A percentile compares a stretch with the other conserved stretches of the same genome.
Evolutionary conservation across 2,888 invertebrate genomes (phyloP).

Genomic region (Gisinianus flammeolus): DNA sequence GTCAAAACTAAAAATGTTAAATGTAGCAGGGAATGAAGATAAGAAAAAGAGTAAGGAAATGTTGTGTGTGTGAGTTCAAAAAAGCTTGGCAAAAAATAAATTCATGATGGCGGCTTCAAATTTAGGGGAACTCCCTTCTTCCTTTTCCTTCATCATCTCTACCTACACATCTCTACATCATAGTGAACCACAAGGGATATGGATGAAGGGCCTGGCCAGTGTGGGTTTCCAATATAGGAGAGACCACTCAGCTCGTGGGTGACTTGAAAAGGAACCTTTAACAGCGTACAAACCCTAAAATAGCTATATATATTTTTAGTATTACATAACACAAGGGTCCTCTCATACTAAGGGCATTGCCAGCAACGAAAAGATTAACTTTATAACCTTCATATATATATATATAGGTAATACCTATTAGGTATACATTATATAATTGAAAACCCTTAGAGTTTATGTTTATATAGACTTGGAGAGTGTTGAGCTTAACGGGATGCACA

Average conservation of each 20-base stretch:
- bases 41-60: constrained; percentile 5
- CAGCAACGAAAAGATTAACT: neutral
- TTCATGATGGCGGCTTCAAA: constrained; percentile 31
- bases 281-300: neutral
- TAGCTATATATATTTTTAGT: neutral
- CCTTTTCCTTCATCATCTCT: neutral
- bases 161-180: neutral
- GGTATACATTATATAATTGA: neutral
- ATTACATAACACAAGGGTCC: neutral
- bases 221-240: constrained; percentile 22
- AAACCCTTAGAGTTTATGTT: too few relatives aligned
- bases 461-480: neutral
- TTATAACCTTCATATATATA: too few relatives aligned
- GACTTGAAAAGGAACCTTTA: neutral
- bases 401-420: too few relatives aligned
- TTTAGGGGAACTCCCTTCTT: constrained; percentile 29
- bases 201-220: constrained; percentile 15
- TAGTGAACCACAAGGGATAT: neutral
- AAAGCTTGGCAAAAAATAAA: too few relatives aligned
- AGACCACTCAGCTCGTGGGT: neutral
- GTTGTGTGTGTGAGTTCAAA: too few relatives aligned
- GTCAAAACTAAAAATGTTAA: too few relatives aligned
- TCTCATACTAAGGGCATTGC: neutral
- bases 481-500: neutral
- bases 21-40: neutral